Evolutionary conservation across 2,888 invertebrate genomes (phyloP), one percentile per base, ranked within the genome.

Genomic region (Melanotus villosus): DNA sequence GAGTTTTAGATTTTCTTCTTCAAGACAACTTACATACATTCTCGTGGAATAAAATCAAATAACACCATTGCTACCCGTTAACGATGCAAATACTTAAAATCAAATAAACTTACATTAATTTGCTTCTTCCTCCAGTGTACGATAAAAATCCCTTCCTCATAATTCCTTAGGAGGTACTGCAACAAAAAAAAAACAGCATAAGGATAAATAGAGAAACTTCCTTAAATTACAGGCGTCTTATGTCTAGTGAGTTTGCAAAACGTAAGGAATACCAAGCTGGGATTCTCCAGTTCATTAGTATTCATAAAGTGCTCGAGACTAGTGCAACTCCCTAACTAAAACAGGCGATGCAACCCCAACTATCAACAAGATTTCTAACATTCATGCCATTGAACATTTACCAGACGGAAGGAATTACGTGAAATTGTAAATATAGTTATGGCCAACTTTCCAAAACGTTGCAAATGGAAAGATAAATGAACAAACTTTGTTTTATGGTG

Each of bases 221-320:
- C 45, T 14, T 45, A 45, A 45, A 45, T 45, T 45, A 45, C 1
- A 45, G 45, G 45, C n/a, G n/a, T 21, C 19, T 45, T 45, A 45
- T 21, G 9, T 47, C 12, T 47, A 47, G 26, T 21, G 12, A n/a
- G 23, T 47, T 23, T 47, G 47, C 47, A 47, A 43, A 43, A 43
- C 19, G 10, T 43, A 43, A 21, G 1, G 47, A 47, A 12, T 47
- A 21, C 23, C 5, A 47, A 47, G 47, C 21, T 12, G 26, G 45
- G 19, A 19, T 45, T 41, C 21, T 12, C 7, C 23, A 23, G 23
- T 47, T 47, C 47, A 47, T 47, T 47, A 47, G 23, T 23, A 47
- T 47, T 47, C 47, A 47, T 47, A 47, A 47, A 47, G 47, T 47
- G 47, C 19, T 26, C 23, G 1, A 47, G 47, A 19, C 47, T 47